Percentiles rank a stretch among this genome's conserved stretches.
Evolutionary conservation across 2,113 vertebrate genomes (phyloP).

Genomic region (Seriola aureovittata): DNA sequence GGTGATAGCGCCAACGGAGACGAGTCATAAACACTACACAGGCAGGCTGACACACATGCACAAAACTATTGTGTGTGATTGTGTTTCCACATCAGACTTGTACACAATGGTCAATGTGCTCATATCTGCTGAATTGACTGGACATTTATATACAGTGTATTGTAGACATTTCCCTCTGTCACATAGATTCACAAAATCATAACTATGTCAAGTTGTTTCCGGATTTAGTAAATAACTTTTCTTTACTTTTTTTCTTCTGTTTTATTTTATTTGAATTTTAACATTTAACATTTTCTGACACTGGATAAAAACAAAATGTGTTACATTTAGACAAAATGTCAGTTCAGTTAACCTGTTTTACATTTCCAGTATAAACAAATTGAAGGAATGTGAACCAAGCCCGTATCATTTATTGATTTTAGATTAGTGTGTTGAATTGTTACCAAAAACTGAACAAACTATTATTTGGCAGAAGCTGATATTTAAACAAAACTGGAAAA

Average conservation of each 20-base stretch:
- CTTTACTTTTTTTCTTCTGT: not conserved
- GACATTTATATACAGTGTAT: conserved; percentile 41
- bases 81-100: conserved; percentile 22
- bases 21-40: conserved; percentile 60
- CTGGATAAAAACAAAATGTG: conserved; percentile 14
- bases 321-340: not conserved
- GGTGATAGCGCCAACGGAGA: conserved; percentile 78
- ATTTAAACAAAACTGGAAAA: not conserved
- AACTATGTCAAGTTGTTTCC: conserved; percentile 22
- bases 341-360: not conserved
- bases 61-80: conserved; percentile 29
- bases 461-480: not conserved
- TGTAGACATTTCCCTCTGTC: conserved; percentile 33
- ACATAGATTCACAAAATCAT: conserved; percentile 9
- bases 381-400: not conserved
- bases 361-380: not conserved
- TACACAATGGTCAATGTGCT: conserved; percentile 28
- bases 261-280: conserved; percentile 8
- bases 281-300: not conserved
- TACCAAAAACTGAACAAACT: not conserved
- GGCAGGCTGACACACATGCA: conserved; percentile 9
- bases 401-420: not conserved
- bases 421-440: not conserved
- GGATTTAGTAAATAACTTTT: not conserved
- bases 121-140: conserved; percentile 31